Evolutionary conservation across 2,113 vertebrate species (phyloP), one percentile per base, ranked within the genome.

Genomic region (Chelonoidis abingdonii): DNA sequence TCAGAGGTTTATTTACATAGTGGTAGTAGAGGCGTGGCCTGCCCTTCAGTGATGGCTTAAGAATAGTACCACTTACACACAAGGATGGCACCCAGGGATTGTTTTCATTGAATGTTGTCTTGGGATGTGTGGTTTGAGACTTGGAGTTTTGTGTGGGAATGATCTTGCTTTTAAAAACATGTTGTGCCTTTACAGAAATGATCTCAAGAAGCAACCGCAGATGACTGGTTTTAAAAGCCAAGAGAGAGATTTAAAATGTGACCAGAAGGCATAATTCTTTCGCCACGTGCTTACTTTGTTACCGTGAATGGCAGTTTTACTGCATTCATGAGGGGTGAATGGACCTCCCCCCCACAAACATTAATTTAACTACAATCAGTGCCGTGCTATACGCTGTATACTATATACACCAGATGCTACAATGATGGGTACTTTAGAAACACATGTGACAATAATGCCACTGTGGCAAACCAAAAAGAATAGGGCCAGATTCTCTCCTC

Each of bases 381-480:
- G 0, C 31, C 94, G 85, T 78, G 54, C 7, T 6, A 2, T 47
- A 16, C 31, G 6, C 47, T 65, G 1, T n/a, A 0, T 25, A 44
- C 24, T 41, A 14, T 44, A 13, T 24, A 19, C 2, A 0, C 16
- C 72, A 56, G 69, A 3, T 54, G 27, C 44, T 25, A 8, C 27
- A 0, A 2, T 5, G n/a, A 82, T 54, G 29, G 1, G 0, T 14
- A 2, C 50, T 53, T 75, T 16, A 3, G 41, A 76, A 7, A n/a
- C 19, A 11, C 31, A 21, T 38, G 35, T 19, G 3, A n/a, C 29
- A 3, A 47, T 78, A 8, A 47, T 27, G 44, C 89, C 52, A 0
- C 83, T n/a, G 2, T 8, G 41, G n/a, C 65, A 92, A 44, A 4
- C 75, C 22, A 35, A 79, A 81, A n/a, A 80, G 82, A 56, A 0